phyloP scores from a whole-genome alignment of 2,888 invertebrate species.

The Spodoptera picta region DNA sequence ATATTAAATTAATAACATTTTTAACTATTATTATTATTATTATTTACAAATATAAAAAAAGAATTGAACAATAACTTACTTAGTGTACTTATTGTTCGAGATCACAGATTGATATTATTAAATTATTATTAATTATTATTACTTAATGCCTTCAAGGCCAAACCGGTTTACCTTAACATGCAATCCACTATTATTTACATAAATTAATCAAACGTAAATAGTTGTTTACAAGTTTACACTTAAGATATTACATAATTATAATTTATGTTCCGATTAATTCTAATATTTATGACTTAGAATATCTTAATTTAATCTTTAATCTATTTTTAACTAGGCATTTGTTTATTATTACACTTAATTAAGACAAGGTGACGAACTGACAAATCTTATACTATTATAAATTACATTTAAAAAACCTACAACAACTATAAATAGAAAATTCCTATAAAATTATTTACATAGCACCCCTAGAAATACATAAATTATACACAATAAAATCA shows the following conservation, averaged over 20 bases:
- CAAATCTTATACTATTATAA: constrained; percentile 10
- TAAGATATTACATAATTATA: constrained; percentile 23
- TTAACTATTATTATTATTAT: constrained; percentile 20
- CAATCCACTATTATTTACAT: constrained; percentile 40
- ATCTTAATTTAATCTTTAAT: constrained; percentile 7
- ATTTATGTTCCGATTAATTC: constrained; percentile 2
- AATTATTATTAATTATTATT: constrained; percentile 5
- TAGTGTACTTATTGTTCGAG: constrained; percentile 83
- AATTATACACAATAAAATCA: too few relatives aligned
- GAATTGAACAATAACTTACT: constrained; percentile 83
- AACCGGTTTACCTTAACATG: constrained; percentile 49
- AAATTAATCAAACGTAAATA: constrained; percentile 26
- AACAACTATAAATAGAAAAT: constrained; percentile 1
- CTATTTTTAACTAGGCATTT: constrained; percentile 1
- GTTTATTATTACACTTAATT: constrained; percentile 1
- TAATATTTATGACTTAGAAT: constrained; percentile 53
- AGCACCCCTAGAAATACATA: too few relatives aligned
- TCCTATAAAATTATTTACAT: neutral
- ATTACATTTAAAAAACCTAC: constrained; percentile 21
- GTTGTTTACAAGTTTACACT: constrained; percentile 25
- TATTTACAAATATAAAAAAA: constrained; percentile 57
- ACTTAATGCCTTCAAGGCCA: constrained; percentile 33
- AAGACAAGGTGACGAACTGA: constrained; percentile 36
- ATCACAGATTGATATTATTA: constrained; percentile 75
- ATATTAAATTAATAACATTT: constrained; percentile 49